Base-by-base conservation (phyloP, 2,888 invertebrate species). In the Eupithecia abbreviata region DNA sequence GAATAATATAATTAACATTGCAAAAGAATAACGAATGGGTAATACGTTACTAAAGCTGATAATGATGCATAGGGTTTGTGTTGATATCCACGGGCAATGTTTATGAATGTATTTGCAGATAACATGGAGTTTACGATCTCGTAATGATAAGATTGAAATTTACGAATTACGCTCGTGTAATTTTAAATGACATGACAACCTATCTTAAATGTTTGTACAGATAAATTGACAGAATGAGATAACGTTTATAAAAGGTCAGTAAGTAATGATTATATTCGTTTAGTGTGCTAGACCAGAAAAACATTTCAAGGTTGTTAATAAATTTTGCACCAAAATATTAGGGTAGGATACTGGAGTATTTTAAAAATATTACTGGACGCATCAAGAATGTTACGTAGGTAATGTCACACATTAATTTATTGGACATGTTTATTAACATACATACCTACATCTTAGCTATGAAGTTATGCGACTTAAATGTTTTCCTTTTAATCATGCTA, bases 121-220 rank as follows among this genome's bases (percentile, higher is more conserved):
- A 91, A 86, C 85, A 83, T 85, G 69, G 69, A 90, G 88, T 90
- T 91, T 91, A 91, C 88, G 86, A 89, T 89, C 84, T 86, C 80
- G 83, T 79, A 83, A 78, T 77, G 82, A 84, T 87, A 87, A 72
- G 79, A 79, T 83, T 82, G 76, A 74, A 81, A 81, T 73, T 67
- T 79, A 62, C 47, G 15, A 71, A 55, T 77, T 71, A 76, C 69
- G 77, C 79, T 78, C 78, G 75, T 69, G 69, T 69, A 69, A 30
- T 68, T 68, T 68, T 43, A 68, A n/a, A n/a, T 68, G 43, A 67
- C 43, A 9, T 42, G 67, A 68, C 43, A 43, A 15, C 41, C 3
- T 41, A 43, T 68, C n/a, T 66, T n/a, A 45, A n/a, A 68, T 7
- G 10, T 12, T 30, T 69, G 13, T 49, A 9, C 12, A 43, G 75